Base-by-base conservation (phyloP, 2,113 vertebrate genomes). In the Apus apus region DNA sequence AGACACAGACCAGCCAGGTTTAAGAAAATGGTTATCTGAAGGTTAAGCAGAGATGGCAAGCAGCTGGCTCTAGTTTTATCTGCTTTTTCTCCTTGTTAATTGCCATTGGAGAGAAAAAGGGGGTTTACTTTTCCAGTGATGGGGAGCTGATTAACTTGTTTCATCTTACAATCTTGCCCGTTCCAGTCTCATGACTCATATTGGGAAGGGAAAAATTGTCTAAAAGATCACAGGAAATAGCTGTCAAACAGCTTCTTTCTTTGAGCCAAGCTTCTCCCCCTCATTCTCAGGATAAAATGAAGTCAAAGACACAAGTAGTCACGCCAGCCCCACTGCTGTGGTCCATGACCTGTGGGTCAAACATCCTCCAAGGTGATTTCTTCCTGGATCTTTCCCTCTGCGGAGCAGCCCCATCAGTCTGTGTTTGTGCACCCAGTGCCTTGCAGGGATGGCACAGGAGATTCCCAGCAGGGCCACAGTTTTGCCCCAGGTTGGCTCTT, bases 101-200 rank as follows among this genome's bases (percentile, higher is more conserved):
- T 94, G 73, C 60, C 65, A 25, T 29, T 80, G 57, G 61, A 89
- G 72, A 75, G 76, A 36, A 91, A 95, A 90, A 48, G 38, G 38
- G 22, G 22, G 0, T 90, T 96, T 86, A n/a, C 66, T 43, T 86
- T 94, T n/a, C 56, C 70, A 65, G 48, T 32, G 94, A 76, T 92
- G 85, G 79, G 56, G 68, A 86, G 40, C 57, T 43, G 90, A 87
- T 92, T 92, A 78, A 68, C 72, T 93, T 75, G 21, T 80, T 74
- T 25, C 84, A 46, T 90, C 89, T 84, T 78, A 43, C 83, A 64
- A 17, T 68, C 79, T 90, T 22, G 2, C 67, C 88, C 0, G 0
- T 83, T 84, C 82, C 92, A 86, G 40, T 68, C 88, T 90, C 73
- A 57, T 87, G 94, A 96, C 77, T 97, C 76, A 86, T 56, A 5